A percentile compares a stretch with the other conserved stretches of the same genome.
phyloP scores from a whole-genome alignment of 2,113 vertebrate genomes.

The Psittacara wagleri region DNA sequence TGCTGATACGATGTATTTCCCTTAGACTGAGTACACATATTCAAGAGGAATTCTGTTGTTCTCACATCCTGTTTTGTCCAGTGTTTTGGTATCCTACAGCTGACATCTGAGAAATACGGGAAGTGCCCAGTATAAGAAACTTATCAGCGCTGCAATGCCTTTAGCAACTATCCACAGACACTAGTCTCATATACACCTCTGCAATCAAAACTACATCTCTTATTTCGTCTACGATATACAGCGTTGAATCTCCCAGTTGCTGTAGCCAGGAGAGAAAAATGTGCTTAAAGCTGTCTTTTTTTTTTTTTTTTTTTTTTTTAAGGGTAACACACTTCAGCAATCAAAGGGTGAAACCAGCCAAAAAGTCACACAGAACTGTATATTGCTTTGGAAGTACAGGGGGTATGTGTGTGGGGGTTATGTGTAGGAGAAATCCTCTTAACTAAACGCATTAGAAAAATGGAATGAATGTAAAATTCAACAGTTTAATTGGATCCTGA shows the following conservation, averaged over 20 bases:
- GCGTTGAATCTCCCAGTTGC: neutral
- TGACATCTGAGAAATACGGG: neutral
- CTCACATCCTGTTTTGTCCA: neutral
- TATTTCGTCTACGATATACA: neutral
- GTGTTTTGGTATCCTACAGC: neutral
- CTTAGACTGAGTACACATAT: neutral
- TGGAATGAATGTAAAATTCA: conserved; percentile 65
- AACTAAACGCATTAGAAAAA: conserved; percentile 65
- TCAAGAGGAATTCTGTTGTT: neutral
- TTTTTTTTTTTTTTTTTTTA: no score
- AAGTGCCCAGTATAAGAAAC: neutral
- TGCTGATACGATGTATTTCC: neutral
- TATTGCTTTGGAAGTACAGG: neutral
- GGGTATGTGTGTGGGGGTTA: rapidly evolving
- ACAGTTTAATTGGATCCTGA: conserved; percentile 49
- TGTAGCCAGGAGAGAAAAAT: conserved; percentile 43
- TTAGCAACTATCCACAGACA: neutral
- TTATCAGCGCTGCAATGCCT: neutral
- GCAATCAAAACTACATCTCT: neutral
- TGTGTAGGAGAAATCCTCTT: conserved; percentile 48
- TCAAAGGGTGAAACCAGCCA: conserved; percentile 42
- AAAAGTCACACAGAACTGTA: conserved; percentile 16
- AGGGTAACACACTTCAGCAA: conserved; percentile 44
- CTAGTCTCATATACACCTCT: neutral
- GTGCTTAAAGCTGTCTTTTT: neutral